Conservation (phyloP, 2,888 invertebrate genomes). For the Paralinhomoeus sp. region DNA sequence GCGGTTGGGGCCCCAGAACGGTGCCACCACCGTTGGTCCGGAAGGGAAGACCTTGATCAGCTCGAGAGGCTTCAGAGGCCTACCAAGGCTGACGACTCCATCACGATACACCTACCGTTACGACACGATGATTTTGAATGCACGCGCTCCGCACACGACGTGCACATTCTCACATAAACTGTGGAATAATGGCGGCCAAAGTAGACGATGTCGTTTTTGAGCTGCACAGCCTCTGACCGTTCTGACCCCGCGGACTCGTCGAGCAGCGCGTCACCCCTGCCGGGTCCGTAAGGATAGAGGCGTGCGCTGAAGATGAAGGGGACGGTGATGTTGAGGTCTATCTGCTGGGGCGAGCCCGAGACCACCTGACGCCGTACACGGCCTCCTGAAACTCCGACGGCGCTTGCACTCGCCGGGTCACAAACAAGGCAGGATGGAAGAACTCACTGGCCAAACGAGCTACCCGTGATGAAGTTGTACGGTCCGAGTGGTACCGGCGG, state of each 20-base stretch:
- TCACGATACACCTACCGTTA: constrained; percentile 14
- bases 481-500: no score
- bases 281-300: constrained; percentile 19
- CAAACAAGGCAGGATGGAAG: no score
- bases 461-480: no score
- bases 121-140: neutral
- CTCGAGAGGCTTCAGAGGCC: neutral
- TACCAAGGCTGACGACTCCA: constrained; percentile 14
- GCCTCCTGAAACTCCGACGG: no score
- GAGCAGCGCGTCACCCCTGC: constrained; percentile 12
- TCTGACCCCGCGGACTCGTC: constrained; percentile 1
- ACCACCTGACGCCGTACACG: no score
- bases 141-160: neutral
- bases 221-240: constrained; percentile 8
- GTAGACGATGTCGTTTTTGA: constrained; percentile 16
- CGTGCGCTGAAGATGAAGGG: constrained; percentile 24
- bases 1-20: constrained; percentile 15
- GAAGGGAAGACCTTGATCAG: constrained; percentile 2
- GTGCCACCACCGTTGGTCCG: constrained; percentile 16
- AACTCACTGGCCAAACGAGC: no score
- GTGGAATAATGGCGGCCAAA: constrained; percentile 14
- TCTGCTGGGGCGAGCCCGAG: constrained; percentile 6
- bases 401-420: no score
- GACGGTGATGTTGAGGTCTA: constrained; percentile 21
- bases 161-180: constrained; percentile 12